A percentile compares a stretch with the other conserved stretches of the same genome.
Evolutionary conservation across 2,113 vertebrate species (phyloP).

Genomic region (Sarotherodon lohbergeri): DNA sequence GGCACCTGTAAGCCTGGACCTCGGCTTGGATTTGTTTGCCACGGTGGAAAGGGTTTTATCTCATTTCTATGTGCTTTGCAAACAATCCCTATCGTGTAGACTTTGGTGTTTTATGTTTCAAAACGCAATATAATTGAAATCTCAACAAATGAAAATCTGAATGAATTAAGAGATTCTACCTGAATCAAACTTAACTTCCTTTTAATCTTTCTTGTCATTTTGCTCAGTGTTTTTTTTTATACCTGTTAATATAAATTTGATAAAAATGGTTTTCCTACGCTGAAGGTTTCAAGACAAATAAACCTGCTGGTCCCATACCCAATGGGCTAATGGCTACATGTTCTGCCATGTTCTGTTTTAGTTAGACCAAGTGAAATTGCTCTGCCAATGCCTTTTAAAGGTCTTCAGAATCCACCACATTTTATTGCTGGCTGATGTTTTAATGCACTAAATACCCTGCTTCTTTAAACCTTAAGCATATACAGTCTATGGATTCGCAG

Average conservation of each 20-base stretch:
- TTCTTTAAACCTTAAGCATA: neutral
- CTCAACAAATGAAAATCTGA: neutral
- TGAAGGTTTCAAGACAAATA: neutral
- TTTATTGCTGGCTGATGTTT: neutral
- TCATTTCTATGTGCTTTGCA: neutral
- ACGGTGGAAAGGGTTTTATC: neutral
- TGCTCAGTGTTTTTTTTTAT: neutral
- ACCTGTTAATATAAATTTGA: neutral
- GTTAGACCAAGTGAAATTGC: neutral
- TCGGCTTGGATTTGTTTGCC: neutral
- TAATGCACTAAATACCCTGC: neutral
- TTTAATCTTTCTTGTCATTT: neutral
- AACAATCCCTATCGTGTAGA: fast-evolving
- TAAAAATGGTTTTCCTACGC: neutral
- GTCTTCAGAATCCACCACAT: neutral
- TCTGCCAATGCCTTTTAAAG: neutral
- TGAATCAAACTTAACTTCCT: neutral
- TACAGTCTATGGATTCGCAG: constrained; percentile 24
- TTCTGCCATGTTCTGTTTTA: neutral
- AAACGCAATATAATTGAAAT: neutral
- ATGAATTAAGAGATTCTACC: neutral
- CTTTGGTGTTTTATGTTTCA: neutral
- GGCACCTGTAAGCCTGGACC: neutral
- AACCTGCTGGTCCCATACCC: neutral
- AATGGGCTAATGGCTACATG: neutral